Evolutionary conservation across 1,140 invertebrate genomes (phyloP).

Genomic region (Sipha flava): DNA sequence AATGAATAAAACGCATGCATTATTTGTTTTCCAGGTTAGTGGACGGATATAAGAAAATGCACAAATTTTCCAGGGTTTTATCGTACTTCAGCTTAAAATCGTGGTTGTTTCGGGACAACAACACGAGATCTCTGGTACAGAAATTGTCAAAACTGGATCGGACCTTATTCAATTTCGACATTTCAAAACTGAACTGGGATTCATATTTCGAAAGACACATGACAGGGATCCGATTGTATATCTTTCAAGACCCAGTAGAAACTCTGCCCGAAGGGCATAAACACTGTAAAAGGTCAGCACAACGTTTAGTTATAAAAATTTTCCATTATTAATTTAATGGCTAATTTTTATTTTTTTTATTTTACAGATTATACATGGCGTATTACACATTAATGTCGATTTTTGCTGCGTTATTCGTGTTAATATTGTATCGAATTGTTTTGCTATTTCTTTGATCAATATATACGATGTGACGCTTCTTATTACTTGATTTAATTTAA

Average conservation of each 20-base stretch:
- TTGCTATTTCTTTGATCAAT: background rate
- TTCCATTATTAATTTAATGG: background rate
- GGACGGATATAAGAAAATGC: slow-evolving; percentile 64
- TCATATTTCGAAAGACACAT: slow-evolving; percentile 58
- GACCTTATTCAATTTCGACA: slow-evolving; percentile 58
- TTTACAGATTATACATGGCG: background rate
- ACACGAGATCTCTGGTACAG: slow-evolving; percentile 51
- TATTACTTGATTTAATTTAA: too few species aligned
- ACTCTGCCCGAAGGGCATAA: background rate
- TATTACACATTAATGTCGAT: background rate
- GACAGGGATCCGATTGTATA: slow-evolving; percentile 54
- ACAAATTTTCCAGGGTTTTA: slow-evolving; percentile 50
- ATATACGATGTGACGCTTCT: slow-evolving; percentile 49
- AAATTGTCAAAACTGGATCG: slow-evolving; percentile 52
- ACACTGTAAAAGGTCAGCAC: background rate
- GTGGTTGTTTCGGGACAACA: slow-evolving; percentile 40
- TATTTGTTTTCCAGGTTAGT: slow-evolving; percentile 48
- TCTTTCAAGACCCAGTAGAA: slow-evolving; percentile 40
- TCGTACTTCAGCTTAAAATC: slow-evolving; percentile 36
- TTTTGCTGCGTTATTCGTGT: background rate
- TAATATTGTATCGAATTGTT: background rate
- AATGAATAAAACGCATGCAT: background rate
- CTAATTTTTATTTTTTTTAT: background rate
- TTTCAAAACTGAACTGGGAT: slow-evolving; percentile 58
- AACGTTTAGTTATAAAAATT: background rate